phyloP scores from a whole-genome alignment of 64 coral and sea anemone species.

The Montipora foliosa region DNA sequence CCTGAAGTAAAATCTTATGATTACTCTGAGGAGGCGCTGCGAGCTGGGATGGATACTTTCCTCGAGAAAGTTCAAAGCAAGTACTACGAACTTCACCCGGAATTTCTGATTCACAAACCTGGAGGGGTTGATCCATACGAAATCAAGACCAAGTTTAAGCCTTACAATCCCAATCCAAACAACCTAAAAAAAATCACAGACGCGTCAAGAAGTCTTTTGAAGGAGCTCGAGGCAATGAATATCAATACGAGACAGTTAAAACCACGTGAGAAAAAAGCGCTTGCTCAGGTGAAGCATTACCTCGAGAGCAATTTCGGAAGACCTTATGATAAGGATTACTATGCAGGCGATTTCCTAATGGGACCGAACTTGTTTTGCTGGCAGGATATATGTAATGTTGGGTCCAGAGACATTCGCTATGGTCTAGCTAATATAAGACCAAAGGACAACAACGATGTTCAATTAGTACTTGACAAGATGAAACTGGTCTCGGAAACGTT shows the following conservation, averaged over 20 bases:
- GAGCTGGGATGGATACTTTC: constrained; percentile 72
- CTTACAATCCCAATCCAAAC: constrained; percentile 71
- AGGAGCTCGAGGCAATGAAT: constrained; percentile 35
- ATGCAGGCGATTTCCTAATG: constrained; percentile 80
- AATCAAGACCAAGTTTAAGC: constrained; percentile 61
- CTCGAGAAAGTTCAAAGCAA: constrained; percentile 73
- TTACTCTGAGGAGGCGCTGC: constrained; percentile 64
- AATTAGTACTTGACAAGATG: constrained; percentile 13
- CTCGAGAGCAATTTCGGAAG: constrained; percentile 68
- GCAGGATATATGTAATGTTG: constrained; percentile 54
- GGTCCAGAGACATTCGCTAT: not conserved
- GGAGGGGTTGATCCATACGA: constrained; percentile 10
- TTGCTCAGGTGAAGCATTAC: constrained; percentile 87
- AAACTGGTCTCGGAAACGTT: constrained; percentile 31
- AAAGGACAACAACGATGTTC: constrained; percentile 9
- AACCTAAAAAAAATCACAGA: constrained; percentile 80
- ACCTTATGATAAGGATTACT: constrained; percentile 90
- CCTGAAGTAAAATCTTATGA: constrained; percentile 26
- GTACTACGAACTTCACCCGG: constrained; percentile 63
- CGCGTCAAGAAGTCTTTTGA: constrained; percentile 46
- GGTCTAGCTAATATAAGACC: constrained; percentile 21
- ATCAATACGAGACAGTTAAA: constrained; percentile 64
- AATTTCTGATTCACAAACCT: constrained; percentile 10
- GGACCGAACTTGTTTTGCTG: constrained; percentile 88
- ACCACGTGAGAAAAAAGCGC: constrained; percentile 88